Conservation (phyloP, 2,797 vertebrate species). For the Parauchenoglanis punctatus region DNA sequence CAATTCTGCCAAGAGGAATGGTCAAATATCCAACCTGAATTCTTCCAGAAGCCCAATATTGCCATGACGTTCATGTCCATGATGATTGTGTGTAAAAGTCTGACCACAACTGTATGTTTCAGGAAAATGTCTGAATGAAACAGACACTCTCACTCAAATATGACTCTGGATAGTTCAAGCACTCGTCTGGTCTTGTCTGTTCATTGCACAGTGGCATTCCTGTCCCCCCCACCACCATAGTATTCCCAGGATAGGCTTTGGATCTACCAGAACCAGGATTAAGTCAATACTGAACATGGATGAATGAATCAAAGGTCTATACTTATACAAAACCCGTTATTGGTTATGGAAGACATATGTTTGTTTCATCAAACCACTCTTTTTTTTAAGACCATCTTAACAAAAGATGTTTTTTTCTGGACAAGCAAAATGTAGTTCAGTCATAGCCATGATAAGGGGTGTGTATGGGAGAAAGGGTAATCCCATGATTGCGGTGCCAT, state of each 20-base stretch:
- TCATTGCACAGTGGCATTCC: background rate
- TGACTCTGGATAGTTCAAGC: background rate
- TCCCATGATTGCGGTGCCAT: background rate
- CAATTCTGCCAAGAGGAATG: too few relatives aligned
- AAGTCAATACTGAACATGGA: background rate
- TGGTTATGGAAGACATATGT: background rate
- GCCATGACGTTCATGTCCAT: too few relatives aligned
- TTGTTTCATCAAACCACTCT: background rate
- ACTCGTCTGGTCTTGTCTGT: background rate
- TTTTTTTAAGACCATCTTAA: background rate
- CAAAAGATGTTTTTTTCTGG: too few relatives aligned
- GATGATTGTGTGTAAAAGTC: too few relatives aligned
- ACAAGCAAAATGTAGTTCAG: too few relatives aligned
- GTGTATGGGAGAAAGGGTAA: background rate
- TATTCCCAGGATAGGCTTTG: background rate
- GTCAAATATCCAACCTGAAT: too few relatives aligned
- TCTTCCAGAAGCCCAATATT: too few relatives aligned
- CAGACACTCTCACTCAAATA: background rate
- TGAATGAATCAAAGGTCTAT: background rate
- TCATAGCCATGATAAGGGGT: background rate
- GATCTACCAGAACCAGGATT: background rate
- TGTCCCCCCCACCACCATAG: background rate
- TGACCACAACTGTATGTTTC: background rate
- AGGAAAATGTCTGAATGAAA: background rate
- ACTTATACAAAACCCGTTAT: background rate